These are phyloP conservation scores for Dilophus febrilis DNA, from an alignment of 2,888 invertebrate genomes.

Conservation along the genomic window DNA sequence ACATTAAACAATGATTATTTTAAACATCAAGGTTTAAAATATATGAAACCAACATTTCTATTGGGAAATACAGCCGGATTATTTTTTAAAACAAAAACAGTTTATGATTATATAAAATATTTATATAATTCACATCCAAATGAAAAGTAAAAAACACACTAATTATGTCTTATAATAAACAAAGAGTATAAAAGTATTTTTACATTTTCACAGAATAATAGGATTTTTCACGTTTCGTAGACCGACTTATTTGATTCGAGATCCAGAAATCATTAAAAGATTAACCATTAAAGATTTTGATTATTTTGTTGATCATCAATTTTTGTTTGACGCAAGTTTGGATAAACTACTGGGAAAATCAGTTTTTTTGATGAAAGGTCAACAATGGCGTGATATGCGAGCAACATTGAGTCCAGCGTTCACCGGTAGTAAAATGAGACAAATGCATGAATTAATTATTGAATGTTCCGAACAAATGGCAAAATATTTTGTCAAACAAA, in stretches of 20 bases:
- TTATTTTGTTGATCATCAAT: conserved; percentile 34
- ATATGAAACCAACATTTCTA: conserved; percentile 2
- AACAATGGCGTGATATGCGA: conserved; percentile 20
- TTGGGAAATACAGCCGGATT: conserved; percentile 1
- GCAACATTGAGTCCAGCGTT: conserved; percentile 19
- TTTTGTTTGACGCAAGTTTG: conserved; percentile 22
- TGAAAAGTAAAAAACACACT: background rate
- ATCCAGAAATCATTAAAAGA: conserved; percentile 36
- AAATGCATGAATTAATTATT: conserved; percentile 10
- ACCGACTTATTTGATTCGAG: conserved; percentile 31
- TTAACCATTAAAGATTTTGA: conserved; percentile 40
- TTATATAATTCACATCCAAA: conserved; percentile 1
- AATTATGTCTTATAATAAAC: too few species aligned
- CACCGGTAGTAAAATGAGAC: conserved; percentile 19
- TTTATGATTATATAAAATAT: background rate
- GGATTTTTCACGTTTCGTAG: conserved; percentile 31
- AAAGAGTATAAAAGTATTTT: too few species aligned
- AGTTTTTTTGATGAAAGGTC: conserved; percentile 31
- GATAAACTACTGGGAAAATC: conserved; percentile 35
- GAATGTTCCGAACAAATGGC: background rate
- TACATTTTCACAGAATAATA: too few species aligned
- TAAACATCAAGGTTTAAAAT: conserved; percentile 1
- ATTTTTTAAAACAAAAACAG: background rate
- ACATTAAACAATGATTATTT: conserved; percentile 2
- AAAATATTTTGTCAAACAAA: background rate